These are phyloP conservation scores for Ctenoplectra terminalis DNA, from an alignment of 1,140 invertebrate genomes.

Conservation along the genomic window DNA sequence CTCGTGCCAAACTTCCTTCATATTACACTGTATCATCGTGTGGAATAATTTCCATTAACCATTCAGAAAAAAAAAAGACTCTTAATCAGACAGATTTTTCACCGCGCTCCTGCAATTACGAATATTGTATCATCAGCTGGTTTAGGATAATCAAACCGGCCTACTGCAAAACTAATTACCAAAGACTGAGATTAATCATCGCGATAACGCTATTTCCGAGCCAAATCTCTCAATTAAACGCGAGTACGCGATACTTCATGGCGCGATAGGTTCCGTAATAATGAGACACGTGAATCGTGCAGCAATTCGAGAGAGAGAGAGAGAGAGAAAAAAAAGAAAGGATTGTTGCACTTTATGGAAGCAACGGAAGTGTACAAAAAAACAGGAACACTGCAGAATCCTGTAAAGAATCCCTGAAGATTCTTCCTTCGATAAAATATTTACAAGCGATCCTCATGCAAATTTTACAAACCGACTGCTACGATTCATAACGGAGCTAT, in stretches of 20 bases:
- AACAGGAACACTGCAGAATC: too few relatives aligned
- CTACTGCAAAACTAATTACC: background rate
- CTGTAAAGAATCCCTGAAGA: background rate
- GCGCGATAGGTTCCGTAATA: too few relatives aligned
- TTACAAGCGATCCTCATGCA: conserved; percentile 13
- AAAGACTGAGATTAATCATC: background rate
- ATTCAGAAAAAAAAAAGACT: too few relatives aligned
- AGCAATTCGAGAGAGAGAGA: background rate
- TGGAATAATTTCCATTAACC: background rate
- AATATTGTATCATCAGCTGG: background rate
- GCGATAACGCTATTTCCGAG: background rate
- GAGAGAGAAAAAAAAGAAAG: too few relatives aligned
- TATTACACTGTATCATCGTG: background rate
- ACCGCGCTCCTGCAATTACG: background rate
- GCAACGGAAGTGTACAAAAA: background rate
- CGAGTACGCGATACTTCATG: background rate
- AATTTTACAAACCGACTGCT: conserved; percentile 32
- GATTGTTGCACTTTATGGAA: too few relatives aligned
- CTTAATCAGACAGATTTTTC: background rate
- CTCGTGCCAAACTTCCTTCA: background rate
- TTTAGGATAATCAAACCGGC: background rate
- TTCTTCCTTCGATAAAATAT: conserved; percentile 37
- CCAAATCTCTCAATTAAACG: background rate
- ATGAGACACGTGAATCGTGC: too few relatives aligned
- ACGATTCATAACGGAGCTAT: conserved; percentile 24